Base-by-base conservation (phyloP, 2,113 vertebrate species). In the Pollimyrus isidori region DNA sequence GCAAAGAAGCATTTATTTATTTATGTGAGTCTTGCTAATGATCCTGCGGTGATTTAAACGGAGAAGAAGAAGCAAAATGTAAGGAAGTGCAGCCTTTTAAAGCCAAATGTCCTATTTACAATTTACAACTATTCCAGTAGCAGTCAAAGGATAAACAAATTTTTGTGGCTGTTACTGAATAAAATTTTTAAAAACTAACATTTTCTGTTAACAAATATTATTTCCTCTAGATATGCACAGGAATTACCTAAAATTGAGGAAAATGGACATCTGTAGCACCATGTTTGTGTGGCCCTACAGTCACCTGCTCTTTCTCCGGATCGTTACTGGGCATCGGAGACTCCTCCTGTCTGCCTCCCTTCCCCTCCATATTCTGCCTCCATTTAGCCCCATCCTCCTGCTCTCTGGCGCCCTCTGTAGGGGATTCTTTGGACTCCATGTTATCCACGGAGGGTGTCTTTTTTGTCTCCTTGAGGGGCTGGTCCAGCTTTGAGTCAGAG, bases 221-320 rank as follows among this genome's bases (percentile, higher is more conserved):
- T 65, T 65, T 65, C n/a, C 1, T 26, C 62, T 39, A 2, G 30
- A 76, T 39, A 19, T 65, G 62, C 23, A 26, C 62, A 65, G 62
- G 30, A 76, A 76, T 39, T 35, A 76, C 17, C 30, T 17, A 76
- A 76, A 13, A 30, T 39, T 17, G 69, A 76, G 69, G 26, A 39
- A 76, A 76, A 35, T 39, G 30, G 30, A 35, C 30, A 3, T 35
- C 4, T 76, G 30, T 1, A 17, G 30, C 30, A 17, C 15, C 11
- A 17, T 7, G 10, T 76, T 17, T 39, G 69, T 17, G 69, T 2
- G 30, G 13, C 45, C 45, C 48, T 5, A 30, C 11, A 52, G 46
- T 39, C 50, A 95, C 94, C 87, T 87, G 89, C n/a, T 93, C 91
- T 90, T 10, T 89, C 58, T 96, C 94, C 0, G 86, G 82, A 13